phyloP scores from a whole-genome alignment of 1,140 invertebrate species.

The Lysiphlebus fabarum region DNA sequence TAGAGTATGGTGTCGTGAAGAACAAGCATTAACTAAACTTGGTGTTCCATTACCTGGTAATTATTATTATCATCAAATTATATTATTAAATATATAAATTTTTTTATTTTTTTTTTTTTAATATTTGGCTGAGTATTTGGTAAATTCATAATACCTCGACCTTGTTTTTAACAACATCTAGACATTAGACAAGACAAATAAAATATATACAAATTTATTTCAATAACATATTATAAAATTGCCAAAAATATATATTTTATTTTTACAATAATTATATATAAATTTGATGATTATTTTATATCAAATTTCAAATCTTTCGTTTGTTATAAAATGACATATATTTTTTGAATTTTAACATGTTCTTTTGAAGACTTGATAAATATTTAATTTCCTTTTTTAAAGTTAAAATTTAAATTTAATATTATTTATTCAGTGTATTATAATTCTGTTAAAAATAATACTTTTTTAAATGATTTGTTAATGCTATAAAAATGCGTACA shows the following conservation, averaged over 20 bases:
- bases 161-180: conserved; percentile 11
- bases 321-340: conserved; percentile 1
- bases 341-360: background rate
- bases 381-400: background rate
- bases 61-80: conserved; percentile 14
- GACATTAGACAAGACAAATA: conserved; percentile 8
- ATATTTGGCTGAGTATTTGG: conserved; percentile 11
- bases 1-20: conserved; percentile 74
- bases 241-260: background rate
- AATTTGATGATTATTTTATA: background rate
- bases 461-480: conserved; percentile 20
- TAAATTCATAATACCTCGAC: conserved; percentile 19
- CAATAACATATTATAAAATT: background rate
- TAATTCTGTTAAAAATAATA: conserved; percentile 11
- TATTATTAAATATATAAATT: background rate
- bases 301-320: background rate
- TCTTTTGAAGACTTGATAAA: background rate
- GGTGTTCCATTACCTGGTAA: conserved; percentile 44
- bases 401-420: no score
- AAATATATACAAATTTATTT: background rate
- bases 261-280: conserved; percentile 1
- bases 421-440: background rate
- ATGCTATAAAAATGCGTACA: conserved; percentile 27
- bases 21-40: conserved; percentile 60
- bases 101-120: no score